These are phyloP conservation scores for Pseudorectes ferrugineus DNA, from an alignment of 2,113 vertebrate genomes.

Conservation along the genomic window DNA sequence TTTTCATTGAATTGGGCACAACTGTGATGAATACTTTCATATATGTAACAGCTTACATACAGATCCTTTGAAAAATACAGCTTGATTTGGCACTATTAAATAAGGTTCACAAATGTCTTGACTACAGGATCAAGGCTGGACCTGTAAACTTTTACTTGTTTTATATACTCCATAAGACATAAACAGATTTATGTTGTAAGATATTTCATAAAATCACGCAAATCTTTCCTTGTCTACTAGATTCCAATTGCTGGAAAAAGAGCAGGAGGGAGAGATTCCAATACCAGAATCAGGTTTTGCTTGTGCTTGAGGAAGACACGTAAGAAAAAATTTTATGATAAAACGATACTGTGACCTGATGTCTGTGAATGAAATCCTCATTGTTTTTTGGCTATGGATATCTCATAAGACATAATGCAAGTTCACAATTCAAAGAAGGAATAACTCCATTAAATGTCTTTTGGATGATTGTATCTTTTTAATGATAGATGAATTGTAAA, in stretches of 20 bases:
- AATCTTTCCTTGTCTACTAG: neutral
- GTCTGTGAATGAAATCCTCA: neutral
- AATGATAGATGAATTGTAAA: neutral
- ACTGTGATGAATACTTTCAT: neutral
- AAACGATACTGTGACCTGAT: neutral
- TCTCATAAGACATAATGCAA: neutral
- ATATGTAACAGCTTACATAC: neutral
- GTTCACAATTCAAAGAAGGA: neutral
- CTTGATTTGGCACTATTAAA: neutral
- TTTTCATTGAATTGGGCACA: neutral
- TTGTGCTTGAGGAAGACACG: neutral
- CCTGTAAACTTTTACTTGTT: neutral
- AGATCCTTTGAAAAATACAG: neutral
- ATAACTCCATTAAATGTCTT: neutral
- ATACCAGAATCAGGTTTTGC: neutral
- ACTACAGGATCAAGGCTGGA: neutral
- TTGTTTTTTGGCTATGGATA: neutral
- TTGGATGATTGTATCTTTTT: neutral
- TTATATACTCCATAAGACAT: fast-evolving
- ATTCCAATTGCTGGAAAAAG: neutral
- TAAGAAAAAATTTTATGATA: neutral
- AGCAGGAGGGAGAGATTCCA: neutral
- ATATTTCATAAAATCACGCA: neutral
- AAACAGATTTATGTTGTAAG: neutral
- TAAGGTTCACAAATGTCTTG: neutral